These are phyloP conservation scores for Peromyscus eremicus DNA, from an alignment of 2,797 vertebrate genomes.

Conservation along the genomic window DNA sequence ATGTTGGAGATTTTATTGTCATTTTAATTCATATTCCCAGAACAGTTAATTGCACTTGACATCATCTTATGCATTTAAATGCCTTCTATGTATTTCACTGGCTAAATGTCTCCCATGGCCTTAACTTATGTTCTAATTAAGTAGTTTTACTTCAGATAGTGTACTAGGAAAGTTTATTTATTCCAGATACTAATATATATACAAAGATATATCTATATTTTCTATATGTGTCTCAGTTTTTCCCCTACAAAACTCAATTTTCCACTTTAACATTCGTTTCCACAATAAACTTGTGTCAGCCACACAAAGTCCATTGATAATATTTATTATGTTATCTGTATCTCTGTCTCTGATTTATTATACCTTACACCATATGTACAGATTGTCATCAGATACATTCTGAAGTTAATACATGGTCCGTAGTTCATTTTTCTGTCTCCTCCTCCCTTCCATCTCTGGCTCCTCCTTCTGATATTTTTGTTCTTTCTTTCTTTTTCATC, in stretches of 20 bases:
- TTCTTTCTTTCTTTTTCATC: no score
- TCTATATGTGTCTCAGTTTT: neutral
- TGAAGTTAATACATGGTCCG: neutral
- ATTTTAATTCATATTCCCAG: neutral
- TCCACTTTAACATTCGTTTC: neutral
- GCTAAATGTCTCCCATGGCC: neutral
- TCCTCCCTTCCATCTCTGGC: neutral
- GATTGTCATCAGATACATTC: no score
- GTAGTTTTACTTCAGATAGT: neutral
- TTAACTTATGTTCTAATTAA: neutral
- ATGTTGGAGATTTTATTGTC: neutral
- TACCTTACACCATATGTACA: no score
- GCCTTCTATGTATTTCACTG: neutral
- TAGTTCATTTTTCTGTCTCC: neutral
- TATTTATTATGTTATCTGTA: neutral
- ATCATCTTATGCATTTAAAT: neutral
- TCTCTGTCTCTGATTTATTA: neutral
- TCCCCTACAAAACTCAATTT: neutral
- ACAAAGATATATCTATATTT: neutral
- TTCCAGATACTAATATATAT: neutral
- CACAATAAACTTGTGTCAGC: neutral
- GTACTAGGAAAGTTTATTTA: neutral
- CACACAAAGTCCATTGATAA: neutral
- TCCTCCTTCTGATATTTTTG: neutral
- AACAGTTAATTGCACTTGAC: neutral